Conservation (phyloP, 2,113 vertebrate genomes). For the Falcunculus frontatus region DNA sequence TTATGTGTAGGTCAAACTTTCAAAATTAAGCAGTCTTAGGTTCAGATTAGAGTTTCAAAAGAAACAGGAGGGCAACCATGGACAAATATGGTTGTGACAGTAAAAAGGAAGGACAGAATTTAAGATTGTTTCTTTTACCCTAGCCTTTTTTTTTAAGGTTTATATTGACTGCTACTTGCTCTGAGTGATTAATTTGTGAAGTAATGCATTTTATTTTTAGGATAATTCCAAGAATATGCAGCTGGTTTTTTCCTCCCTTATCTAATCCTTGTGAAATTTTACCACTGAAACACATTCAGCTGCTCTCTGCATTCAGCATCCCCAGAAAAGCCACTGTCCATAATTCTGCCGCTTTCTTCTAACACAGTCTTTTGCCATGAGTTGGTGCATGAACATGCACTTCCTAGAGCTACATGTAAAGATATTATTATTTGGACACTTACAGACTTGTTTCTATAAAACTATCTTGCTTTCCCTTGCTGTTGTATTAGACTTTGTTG, state of each 20-base stretch:
- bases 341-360: neutral
- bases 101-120: neutral
- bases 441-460: neutral
- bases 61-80: neutral
- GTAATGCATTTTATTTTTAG: neutral
- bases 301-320: neutral
- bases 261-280: neutral
- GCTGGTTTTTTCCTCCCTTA: neutral
- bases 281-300: neutral
- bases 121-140: neutral
- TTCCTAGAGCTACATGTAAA: neutral
- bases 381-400: neutral
- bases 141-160: neutral
- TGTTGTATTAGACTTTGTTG: neutral
- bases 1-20: neutral
- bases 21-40: neutral
- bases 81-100: neutral
- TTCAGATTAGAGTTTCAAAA: neutral
- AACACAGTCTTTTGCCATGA: neutral
- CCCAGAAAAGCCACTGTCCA: neutral
- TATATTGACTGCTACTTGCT: neutral
- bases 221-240: neutral
- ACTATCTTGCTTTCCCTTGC: neutral
- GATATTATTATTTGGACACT: neutral
- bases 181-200: neutral